Percentiles rank a stretch among this genome's conserved stretches.
Evolutionary conservation across 2,888 invertebrate species (phyloP).

Genomic region (Drosophila neotestacea): DNA sequence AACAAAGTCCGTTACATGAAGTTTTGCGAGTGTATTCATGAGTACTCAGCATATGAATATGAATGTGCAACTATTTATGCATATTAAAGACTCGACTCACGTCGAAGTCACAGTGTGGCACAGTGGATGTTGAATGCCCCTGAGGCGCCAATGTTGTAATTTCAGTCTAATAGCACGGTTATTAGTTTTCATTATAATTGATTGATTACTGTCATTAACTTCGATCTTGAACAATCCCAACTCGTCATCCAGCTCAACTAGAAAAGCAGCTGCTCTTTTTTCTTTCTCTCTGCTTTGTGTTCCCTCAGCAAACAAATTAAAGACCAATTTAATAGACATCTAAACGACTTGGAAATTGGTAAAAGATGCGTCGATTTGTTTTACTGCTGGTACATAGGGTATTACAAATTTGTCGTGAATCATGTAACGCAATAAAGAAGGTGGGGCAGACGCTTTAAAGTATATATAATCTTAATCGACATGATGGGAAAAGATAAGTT

Average conservation of each 20-base stretch:
- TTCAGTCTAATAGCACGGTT: conserved; percentile 68
- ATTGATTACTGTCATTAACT: conserved; percentile 69
- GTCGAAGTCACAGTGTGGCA: background rate
- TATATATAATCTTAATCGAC: no score
- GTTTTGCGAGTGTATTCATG: conserved; percentile 8
- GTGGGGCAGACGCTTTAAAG: no score
- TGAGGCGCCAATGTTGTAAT: conserved; percentile 56
- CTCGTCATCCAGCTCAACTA: background rate
- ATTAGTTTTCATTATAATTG: conserved; percentile 75
- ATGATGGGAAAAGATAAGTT: no score
- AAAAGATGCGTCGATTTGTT: conserved; percentile 23
- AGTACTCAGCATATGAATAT: background rate
- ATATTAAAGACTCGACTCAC: conserved; percentile 48
- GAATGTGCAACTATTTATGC: conserved; percentile 20
- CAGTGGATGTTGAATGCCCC: conserved; percentile 37
- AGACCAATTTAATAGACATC: conserved; percentile 54
- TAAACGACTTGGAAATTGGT: conserved; percentile 39
- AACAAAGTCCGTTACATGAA: conserved; percentile 47
- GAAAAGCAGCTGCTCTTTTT: conserved; percentile 29
- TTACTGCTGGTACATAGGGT: background rate
- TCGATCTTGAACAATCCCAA: conserved; percentile 41
- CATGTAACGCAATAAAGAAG: background rate
- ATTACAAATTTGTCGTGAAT: background rate
- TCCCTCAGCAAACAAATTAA: conserved; percentile 49
- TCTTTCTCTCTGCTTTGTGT: background rate